Percentiles rank a stretch among this genome's conserved stretches.
Evolutionary conservation across 2,797 vertebrate species (phyloP).

Genomic region (Echeneis naucrates): DNA sequence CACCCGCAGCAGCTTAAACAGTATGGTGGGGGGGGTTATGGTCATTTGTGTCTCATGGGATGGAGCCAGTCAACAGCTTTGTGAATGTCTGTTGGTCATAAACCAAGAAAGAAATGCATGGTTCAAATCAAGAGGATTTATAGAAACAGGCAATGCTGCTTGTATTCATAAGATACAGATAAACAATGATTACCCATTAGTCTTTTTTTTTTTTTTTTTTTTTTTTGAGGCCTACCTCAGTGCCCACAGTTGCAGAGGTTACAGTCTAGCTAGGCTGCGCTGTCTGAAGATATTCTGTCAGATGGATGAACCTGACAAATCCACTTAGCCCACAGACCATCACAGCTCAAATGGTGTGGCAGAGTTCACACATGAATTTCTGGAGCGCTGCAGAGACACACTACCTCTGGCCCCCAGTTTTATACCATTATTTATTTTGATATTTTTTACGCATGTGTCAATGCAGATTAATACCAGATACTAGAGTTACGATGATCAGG

Average conservation of each 20-base stretch:
- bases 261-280: conserved; percentile 56
- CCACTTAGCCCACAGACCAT: conserved; percentile 69
- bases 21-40: background rate
- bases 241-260: conserved; percentile 31
- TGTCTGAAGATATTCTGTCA: conserved; percentile 77
- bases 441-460: background rate
- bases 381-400: conserved; percentile 30
- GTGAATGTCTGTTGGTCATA: conserved; percentile 21
- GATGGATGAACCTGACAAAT: conserved; percentile 74
- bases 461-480: background rate
- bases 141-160: background rate
- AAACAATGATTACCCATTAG: conserved; percentile 35
- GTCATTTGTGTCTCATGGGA: conserved; percentile 12
- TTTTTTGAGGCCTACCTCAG: conserved; percentile 15
- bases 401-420: conserved; percentile 21
- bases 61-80: conserved; percentile 28
- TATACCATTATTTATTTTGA: background rate
- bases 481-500: background rate
- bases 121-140: background rate
- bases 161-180: conserved; percentile 34
- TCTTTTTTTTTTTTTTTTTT: too few species aligned
- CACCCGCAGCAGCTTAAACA: conserved; percentile 43
- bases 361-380: conserved; percentile 55
- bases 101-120: background rate
- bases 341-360: conserved; percentile 64